Evolutionary conservation across 2,888 invertebrate species (phyloP).

Genomic region (Podotricha telesiphe): DNA sequence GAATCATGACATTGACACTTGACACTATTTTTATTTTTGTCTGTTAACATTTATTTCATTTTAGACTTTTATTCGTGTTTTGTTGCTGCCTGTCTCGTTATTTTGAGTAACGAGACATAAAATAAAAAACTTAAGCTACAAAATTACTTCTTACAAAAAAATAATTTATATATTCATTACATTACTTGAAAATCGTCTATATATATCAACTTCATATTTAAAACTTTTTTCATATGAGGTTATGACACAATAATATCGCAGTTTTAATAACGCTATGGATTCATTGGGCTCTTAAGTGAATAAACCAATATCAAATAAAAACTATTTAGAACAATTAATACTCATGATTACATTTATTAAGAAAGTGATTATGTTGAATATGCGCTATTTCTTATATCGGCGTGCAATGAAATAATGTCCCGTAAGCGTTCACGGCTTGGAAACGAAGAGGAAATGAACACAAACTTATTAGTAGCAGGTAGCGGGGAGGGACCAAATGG

Average conservation of each 20-base stretch:
- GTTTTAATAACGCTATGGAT: background rate
- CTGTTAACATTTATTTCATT: constrained; percentile 19
- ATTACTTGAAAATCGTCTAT: background rate
- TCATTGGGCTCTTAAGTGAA: background rate
- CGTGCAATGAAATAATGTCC: constrained; percentile 75
- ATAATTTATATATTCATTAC: background rate
- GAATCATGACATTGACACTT: constrained; percentile 13
- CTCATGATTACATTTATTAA: background rate
- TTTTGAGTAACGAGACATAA: constrained; percentile 18
- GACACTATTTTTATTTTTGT: constrained; percentile 22
- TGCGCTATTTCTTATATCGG: constrained; percentile 31
- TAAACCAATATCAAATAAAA: background rate
- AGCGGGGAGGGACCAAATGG: constrained; percentile 64
- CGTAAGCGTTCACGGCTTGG: constrained; percentile 68
- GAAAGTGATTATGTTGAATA: constrained; percentile 2
- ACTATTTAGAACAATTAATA: background rate
- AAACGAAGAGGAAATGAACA: constrained; percentile 67
- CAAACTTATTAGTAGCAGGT: constrained; percentile 59
- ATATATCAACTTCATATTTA: background rate
- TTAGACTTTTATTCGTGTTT: constrained; percentile 29
- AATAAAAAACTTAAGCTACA: background rate
- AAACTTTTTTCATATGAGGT: background rate
- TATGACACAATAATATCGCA: constrained; percentile 12
- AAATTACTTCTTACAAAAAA: background rate
- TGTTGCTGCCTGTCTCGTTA: constrained; percentile 35